Conservation (phyloP, 2,113 vertebrate species). For the Mandrillus leucophaeus region DNA sequence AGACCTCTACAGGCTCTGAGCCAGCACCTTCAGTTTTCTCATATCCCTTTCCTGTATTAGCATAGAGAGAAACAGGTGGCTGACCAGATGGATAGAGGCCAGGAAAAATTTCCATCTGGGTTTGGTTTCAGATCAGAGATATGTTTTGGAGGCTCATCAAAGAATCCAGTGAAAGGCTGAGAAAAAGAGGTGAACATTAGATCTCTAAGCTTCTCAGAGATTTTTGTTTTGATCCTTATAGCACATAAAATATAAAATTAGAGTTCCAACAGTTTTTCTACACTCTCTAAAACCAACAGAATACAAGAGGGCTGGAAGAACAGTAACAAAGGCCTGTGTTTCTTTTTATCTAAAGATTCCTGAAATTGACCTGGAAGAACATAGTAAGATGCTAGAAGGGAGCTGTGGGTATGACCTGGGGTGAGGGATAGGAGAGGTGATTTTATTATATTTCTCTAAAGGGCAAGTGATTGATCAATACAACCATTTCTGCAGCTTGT, state of each 20-base stretch:
- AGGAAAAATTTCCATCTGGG: conserved; percentile 41
- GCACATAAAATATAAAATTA: conserved; percentile 34
- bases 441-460: neutral
- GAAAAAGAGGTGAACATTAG: neutral
- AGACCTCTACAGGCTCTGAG: neutral
- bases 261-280: neutral
- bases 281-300: conserved; percentile 15
- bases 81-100: conserved; percentile 34
- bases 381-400: neutral
- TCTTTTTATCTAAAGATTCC: conserved; percentile 14
- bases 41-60: neutral
- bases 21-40: neutral
- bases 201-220: conserved; percentile 6
- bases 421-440: neutral
- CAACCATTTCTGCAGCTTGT: neutral
- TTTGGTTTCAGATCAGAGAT: conserved; percentile 51
- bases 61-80: conserved; percentile 54
- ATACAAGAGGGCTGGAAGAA: neutral
- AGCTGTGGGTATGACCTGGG: neutral
- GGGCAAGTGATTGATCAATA: neutral
- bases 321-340: neutral
- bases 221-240: conserved; percentile 27
- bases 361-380: neutral
- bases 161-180: conserved; percentile 32
- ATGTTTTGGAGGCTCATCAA: conserved; percentile 51